Base-by-base conservation (phyloP, 2,113 vertebrate species). In the Brachypodius melanocephalos region DNA sequence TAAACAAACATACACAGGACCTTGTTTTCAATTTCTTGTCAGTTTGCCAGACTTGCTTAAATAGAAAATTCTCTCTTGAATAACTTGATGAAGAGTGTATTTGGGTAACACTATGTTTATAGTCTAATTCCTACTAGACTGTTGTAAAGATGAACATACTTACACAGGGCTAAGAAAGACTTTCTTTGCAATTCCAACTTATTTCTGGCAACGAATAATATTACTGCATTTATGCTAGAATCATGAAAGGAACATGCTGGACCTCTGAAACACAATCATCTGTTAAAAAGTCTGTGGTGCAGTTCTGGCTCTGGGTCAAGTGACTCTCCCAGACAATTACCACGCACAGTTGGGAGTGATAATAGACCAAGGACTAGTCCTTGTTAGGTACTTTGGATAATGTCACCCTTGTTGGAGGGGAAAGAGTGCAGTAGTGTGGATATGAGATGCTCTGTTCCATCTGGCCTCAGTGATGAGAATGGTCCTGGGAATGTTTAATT, bases 401-500 rank as follows among this genome's bases (percentile, higher is more conserved):
- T 73, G 71, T 94, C 88, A 93, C 22, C 34, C 32, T 66, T 42
- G 52, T 61, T 65, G 62, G 54, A 85, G 46, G 10, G n/a, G 40
- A 81, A 87, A 46, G 36, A 85, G 31, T 36, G 45, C 20, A 61
- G 42, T 29, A 89, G 28, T 32, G 76, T 82, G 81, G 58, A 68
- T 52, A 34, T 32, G n/a, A 73, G 28, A 52, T 85, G 65, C 40
- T 72, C 61, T 85, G 38, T 66, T 94, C 93, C 93, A 96, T 90
- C 88, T 96, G 88, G 93, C 62, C 78, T 79, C 62, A 25, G 38
- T 54, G 58, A 67, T 65, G 71, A 89, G 58, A 93, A 84, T 67
- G 36, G 42, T 76, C 88, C 49, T 79, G 42, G 34, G 85, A 93
- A 95, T 88, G 74, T 90, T 93, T 93, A 93, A 95, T 94, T 96